Evolutionary conservation across 2,797 vertebrate species (phyloP), one percentile per base, ranked within the genome.

Genomic region (Melanotaenia boesemani): DNA sequence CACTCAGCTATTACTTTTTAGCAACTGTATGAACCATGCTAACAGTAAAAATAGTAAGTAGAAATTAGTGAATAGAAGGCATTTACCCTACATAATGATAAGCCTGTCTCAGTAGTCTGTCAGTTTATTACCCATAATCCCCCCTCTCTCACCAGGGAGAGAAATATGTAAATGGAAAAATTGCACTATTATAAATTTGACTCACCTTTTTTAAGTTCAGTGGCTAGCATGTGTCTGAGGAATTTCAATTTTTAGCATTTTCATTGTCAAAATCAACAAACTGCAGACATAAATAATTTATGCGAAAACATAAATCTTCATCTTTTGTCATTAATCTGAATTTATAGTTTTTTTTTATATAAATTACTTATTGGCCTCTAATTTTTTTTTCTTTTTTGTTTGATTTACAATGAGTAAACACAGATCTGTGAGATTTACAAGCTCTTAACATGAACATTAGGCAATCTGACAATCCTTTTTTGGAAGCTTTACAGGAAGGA

Each of bases 381-480:
- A 50, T 30, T 30, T 50, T 48, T 50, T n/a, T 3, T 48, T 24
- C 22, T 24, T 52, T 4, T 62, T 58, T 71, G 48, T 3, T 70
- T 58, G 20, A 39, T 54, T 68, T 72, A 61, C 41, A 55, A 24
- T 6, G 3, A 63, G 26, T 30, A 24, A 65, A 57, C 26, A 48
- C 56, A 63, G 16, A 50, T 10, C 28, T 61, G 70, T 70, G 34
- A 28, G n/a, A 24, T 59, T 67, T 50, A 70, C 54, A 61, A 41
- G 39, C 39, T 41, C 12, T 41, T 41, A 41, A 41, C 39, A 13
- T 13, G 13, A n/a, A 20, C 56, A 83, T 48, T 39, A 62, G 60
- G 41, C 20, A 24, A 70, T 62, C 32, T 18, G 1, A 55, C 63
- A 50, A n/a, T 77, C 30, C 60, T 59, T 65, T 70, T 61, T 28